Conservation (phyloP, 2,888 invertebrate species). For the Operophtera brumata region DNA sequence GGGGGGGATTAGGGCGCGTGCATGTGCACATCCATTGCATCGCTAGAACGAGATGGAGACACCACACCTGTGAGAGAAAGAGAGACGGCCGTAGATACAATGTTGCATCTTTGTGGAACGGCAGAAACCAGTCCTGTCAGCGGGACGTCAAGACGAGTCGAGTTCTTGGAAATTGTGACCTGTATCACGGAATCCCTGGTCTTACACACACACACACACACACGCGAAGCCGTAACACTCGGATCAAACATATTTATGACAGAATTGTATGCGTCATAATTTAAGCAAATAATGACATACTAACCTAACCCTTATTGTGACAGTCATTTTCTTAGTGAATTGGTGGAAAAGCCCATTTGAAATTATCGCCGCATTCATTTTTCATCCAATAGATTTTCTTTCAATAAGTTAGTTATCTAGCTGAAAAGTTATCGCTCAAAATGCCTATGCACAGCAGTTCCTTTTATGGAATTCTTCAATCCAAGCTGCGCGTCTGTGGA, state of each 20-base stretch:
- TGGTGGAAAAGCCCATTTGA: background rate
- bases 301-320: constrained; percentile 12
- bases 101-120: constrained; percentile 68
- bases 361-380: background rate
- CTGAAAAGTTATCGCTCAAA: too few species aligned
- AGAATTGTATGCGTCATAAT: constrained; percentile 50
- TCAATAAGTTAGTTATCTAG: too few species aligned
- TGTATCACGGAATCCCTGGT: constrained; percentile 79
- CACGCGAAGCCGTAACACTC: constrained; percentile 40
- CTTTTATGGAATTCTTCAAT: too few species aligned
- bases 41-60: constrained; percentile 47
- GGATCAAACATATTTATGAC: constrained; percentile 49
- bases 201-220: constrained; percentile 55
- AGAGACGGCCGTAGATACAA: constrained; percentile 60
- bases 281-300: constrained; percentile 14
- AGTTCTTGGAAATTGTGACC: constrained; percentile 80
- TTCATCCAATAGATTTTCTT: too few species aligned
- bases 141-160: constrained; percentile 78
- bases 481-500: too few species aligned
- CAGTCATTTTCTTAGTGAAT: background rate
- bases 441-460: too few species aligned
- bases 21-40: constrained; percentile 74
- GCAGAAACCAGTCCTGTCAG: constrained; percentile 80
- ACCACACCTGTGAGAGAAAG: constrained; percentile 41
- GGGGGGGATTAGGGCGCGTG: constrained; percentile 69